These are phyloP conservation scores for Cremastobaeus sp. DNA, from an alignment of 2,888 invertebrate genomes.

Conservation along the genomic window DNA sequence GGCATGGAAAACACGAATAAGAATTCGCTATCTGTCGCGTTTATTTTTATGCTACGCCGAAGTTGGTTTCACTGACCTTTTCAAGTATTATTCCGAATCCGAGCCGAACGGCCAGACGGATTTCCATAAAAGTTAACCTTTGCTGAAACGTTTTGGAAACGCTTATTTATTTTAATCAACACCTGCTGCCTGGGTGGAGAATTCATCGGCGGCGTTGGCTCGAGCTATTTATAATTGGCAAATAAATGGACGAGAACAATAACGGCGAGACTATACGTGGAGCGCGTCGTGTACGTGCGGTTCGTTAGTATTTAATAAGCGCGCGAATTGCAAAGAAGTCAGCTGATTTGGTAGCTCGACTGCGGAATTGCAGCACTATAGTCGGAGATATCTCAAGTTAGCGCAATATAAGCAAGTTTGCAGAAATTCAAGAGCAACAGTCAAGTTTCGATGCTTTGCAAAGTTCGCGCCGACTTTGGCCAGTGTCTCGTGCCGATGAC, in stretches of 20 bases:
- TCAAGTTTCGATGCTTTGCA: slow-evolving; percentile 44
- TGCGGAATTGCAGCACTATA: slow-evolving; percentile 30
- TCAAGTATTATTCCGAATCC: slow-evolving; percentile 14
- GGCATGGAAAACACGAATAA: too few relatives aligned
- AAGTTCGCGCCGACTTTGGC: slow-evolving; percentile 52
- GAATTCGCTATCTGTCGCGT: too few relatives aligned
- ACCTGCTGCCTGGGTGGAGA: too few relatives aligned
- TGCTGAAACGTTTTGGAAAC: slow-evolving; percentile 15
- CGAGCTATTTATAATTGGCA: not conserved
- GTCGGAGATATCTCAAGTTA: slow-evolving; percentile 32
- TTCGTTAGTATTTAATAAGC: slow-evolving; percentile 28
- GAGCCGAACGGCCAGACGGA: slow-evolving; percentile 21
- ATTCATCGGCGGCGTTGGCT: not conserved
- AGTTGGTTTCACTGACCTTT: slow-evolving; percentile 29
- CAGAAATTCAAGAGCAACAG: slow-evolving; percentile 55
- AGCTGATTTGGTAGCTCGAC: slow-evolving; percentile 29
- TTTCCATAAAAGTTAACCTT: slow-evolving; percentile 19
- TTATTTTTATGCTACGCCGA: too few relatives aligned
- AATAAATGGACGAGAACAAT: not conserved
- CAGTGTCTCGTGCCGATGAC: slow-evolving; percentile 58
- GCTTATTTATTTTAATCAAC: too few relatives aligned
- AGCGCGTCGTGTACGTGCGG: not conserved
- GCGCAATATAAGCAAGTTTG: slow-evolving; percentile 53
- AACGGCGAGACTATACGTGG: not conserved
- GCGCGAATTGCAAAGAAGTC: slow-evolving; percentile 32